Base-by-base conservation (phyloP, 2,113 vertebrate genomes). In the Neogale vison region DNA sequence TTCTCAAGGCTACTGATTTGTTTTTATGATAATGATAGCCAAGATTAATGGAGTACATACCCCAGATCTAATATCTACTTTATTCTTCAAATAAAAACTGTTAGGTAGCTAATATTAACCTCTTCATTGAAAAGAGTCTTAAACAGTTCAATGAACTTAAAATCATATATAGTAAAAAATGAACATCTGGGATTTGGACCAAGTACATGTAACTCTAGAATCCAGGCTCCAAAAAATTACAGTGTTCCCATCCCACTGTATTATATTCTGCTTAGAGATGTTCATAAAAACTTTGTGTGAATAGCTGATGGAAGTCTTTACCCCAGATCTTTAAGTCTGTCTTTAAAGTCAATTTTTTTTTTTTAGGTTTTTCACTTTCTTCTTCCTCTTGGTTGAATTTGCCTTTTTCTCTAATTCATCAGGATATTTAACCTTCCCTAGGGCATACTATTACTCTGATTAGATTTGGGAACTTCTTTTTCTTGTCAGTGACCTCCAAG, bases 381-480 rank as follows among this genome's bases (percentile, higher is more conserved):
- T 82, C 69, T 81, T 88, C 34, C 12, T 77, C 29, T 92, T 91
- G 45, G 57, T 88, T 90, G 29, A 95, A 67, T 13, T 96, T 93
- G 59, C 24, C 92, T 89, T 94, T 90, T 21, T 88, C 47, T 94
- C 24, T 79, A 82, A 82, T 34, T 82, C 63, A n/a, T 85, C 13
- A 21, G 39, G 79, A 24, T 84, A 11, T 50, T 93, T 57, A 67
- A 55, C 80, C 88, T 82, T 72, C 47, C 57, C 81, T 21, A 79
- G 45, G 59, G 12, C 26, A 57, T 81, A 31, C 39, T 74, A 4
- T 81, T 57, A 61, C 50, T 61, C 18, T 65, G 61, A 0, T 72
- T 55, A 93, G 21, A 17, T 50, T 24, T 76, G 77, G 42, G 20
- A 69, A 42, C 31, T 90, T 67, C 7, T 80, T 59, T 74, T 83